Evolutionary conservation across 1,140 invertebrate genomes (phyloP), one percentile per base, ranked within the genome.

Genomic region (Macrotrachela quadricornifera): DNA sequence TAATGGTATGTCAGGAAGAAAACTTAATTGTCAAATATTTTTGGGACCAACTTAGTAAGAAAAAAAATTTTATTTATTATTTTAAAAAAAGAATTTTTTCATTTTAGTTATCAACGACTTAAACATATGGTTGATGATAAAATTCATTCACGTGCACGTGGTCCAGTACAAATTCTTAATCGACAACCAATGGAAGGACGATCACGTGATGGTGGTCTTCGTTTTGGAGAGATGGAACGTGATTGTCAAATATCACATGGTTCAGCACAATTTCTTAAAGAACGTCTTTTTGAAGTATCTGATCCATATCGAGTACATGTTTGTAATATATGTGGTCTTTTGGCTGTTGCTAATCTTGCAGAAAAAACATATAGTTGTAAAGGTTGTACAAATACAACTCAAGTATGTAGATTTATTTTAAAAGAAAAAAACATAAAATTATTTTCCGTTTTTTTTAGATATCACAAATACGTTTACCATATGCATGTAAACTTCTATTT

Each of bases 91-190:
- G n/a, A 82, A 80, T 85, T 14, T 38, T 42, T 15, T 54, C 2
- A 55, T n/a, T 38, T 30, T 46, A 13, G 14, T 67, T 96, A 97
- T 71, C 76, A 77, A 59, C 78, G 92, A 68, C 73, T 97, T 11
- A 97, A 97, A 63, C 91, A 97, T 64, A 97, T 97, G 92, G 86
- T 97, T 62, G 92, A 97, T 64, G 91, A 97, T 67, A 97, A 97
- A 72, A 97, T 96, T 68, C 91, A 97, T 64, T 94, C 87, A 0
- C 75, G 91, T 63, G 91, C 91, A 12, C 72, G 92, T 66, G 91
- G 91, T 40, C 91, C 91, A 10, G 83, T 96, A 0, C 91, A 96
- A 71, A 95, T 96, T 66, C 75, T 97, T 41, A 92, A 95, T 40
- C 74, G 91, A 59, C 91, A 97, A 66, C 91, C 91, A 66, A 96